Evolutionary conservation across 1,140 invertebrate genomes (phyloP).

Genomic region (Pogonus chalceus): DNA sequence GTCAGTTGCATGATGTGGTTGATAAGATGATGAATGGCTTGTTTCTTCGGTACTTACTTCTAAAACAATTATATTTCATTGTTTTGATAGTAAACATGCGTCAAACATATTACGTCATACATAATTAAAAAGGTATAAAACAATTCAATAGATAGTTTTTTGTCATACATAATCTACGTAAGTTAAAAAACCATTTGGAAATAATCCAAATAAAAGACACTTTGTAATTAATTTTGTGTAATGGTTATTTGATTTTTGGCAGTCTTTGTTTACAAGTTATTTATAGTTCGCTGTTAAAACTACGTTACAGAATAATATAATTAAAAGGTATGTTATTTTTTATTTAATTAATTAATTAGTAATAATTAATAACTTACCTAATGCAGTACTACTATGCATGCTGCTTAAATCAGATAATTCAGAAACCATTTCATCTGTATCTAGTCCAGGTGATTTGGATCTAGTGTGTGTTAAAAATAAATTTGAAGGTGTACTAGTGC

Average conservation of each 20-base stretch:
- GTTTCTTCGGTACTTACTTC: constrained; percentile 5
- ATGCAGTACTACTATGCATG: constrained; percentile 4
- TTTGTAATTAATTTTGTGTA: too few species aligned
- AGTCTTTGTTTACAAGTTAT: too few species aligned
- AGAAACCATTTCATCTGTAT: constrained; percentile 16
- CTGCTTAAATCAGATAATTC: constrained; percentile 12
- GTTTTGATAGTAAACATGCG: not conserved
- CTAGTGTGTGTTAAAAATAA: not conserved
- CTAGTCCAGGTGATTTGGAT: constrained; percentile 26
- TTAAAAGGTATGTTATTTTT: not conserved
- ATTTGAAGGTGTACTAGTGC: constrained; percentile 18
- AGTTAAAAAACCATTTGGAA: too few species aligned
- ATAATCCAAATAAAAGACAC: too few species aligned
- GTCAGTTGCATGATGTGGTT: constrained; percentile 36
- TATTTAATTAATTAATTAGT: not conserved
- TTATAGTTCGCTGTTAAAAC: too few species aligned
- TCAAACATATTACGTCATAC: too few species aligned
- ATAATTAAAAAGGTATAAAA: too few species aligned
- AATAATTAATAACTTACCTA: not conserved
- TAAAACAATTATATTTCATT: not conserved
- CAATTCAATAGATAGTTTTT: too few species aligned
- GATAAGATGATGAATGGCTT: constrained; percentile 13
- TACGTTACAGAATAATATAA: too few species aligned
- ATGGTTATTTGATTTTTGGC: too few species aligned
- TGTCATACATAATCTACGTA: too few species aligned